These are phyloP conservation scores for Petrocephalus zakoni DNA, from an alignment of 2,113 vertebrate genomes.

Conservation along the genomic window DNA sequence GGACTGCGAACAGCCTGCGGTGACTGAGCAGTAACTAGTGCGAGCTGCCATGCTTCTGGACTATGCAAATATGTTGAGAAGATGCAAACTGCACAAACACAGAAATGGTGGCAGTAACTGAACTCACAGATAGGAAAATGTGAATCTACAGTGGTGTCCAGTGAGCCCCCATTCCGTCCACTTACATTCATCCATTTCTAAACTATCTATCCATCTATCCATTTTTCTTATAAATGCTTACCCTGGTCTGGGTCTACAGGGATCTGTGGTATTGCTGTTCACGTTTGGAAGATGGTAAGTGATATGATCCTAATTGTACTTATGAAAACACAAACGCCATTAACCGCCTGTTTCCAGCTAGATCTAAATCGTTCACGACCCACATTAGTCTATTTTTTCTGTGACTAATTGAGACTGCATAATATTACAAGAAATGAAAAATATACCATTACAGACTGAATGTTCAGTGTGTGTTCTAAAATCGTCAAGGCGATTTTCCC, in stretches of 20 bases:
- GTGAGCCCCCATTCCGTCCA: background rate
- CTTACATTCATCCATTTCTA: background rate
- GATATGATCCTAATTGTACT: too few relatives aligned
- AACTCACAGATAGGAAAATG: background rate
- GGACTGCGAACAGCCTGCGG: too few relatives aligned
- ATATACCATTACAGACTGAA: background rate
- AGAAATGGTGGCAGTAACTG: background rate
- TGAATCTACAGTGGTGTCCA: background rate
- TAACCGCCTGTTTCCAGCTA: too few relatives aligned
- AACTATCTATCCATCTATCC: background rate
- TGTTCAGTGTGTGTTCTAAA: background rate
- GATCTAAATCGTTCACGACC: too few relatives aligned
- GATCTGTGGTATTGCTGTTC: too few relatives aligned
- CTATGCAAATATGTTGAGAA: too few relatives aligned
- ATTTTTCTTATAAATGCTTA: background rate
- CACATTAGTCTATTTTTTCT: too few relatives aligned
- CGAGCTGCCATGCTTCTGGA: too few relatives aligned
- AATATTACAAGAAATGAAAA: background rate
- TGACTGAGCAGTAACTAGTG: too few relatives aligned
- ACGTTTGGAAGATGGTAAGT: too few relatives aligned
- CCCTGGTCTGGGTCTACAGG: background rate
- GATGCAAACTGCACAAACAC: background rate
- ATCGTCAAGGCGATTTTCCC: background rate
- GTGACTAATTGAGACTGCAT: too few relatives aligned
- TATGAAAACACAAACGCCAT: too few relatives aligned